These are phyloP conservation scores for Caenorhabditis uteleia DNA, from an alignment of 2,888 invertebrate species.

Conservation along the genomic window DNA sequence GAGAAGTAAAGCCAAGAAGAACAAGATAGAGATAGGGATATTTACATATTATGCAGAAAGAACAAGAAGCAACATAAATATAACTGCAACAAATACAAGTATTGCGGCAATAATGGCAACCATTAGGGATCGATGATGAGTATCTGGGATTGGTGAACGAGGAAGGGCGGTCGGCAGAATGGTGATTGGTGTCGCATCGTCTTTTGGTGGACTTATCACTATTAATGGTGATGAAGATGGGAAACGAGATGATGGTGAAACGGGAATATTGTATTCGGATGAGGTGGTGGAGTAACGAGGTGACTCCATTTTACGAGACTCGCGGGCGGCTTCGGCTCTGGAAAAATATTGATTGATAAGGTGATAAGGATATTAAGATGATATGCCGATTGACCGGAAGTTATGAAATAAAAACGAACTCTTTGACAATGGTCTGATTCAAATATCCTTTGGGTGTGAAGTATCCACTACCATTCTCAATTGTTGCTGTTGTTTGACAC, in stretches of 20 bases:
- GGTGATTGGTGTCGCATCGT: constrained; percentile 25
- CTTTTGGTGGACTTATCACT: constrained; percentile 34
- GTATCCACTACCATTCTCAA: constrained; percentile 13
- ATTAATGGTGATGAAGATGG: constrained; percentile 38
- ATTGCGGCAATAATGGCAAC: constrained; percentile 35
- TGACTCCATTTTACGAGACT: constrained; percentile 14
- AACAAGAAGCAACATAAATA: constrained; percentile 29
- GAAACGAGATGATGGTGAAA: constrained; percentile 27
- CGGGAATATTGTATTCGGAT: constrained; percentile 24
- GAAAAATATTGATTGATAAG: constrained; percentile 1
- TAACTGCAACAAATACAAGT: constrained; percentile 25
- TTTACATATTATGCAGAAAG: constrained; percentile 7
- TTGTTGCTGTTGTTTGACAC: background rate
- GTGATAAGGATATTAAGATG: too few species aligned
- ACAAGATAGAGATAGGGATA: too few species aligned
- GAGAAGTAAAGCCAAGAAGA: too few species aligned
- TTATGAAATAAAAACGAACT: constrained; percentile 16
- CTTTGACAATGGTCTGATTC: constrained; percentile 27
- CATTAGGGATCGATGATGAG: constrained; percentile 28
- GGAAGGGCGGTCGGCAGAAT: constrained; percentile 18
- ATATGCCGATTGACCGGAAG: too few species aligned
- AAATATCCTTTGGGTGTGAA: constrained; percentile 32
- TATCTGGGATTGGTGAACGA: constrained; percentile 3
- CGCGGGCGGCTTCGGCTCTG: constrained; percentile 35
- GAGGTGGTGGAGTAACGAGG: constrained; percentile 27